Conservation (phyloP, 2,888 invertebrate species). For the Quadriops clusia region DNA sequence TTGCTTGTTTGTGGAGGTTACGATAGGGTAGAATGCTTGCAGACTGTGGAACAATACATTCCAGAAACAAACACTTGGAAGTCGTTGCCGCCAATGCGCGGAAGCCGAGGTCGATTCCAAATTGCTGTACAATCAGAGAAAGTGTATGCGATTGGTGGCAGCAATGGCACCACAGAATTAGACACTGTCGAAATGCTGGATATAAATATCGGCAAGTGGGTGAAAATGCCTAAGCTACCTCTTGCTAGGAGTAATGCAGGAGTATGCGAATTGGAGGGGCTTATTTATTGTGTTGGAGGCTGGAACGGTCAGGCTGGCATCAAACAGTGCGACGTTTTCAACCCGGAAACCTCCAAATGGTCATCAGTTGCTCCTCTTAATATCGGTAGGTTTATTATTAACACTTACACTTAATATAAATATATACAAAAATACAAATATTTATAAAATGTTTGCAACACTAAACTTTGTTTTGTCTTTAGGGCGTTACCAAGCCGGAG, state of each 20-base stretch:
- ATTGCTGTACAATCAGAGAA: conserved; percentile 54
- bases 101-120: conserved; percentile 67
- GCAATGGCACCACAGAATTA: conserved; percentile 72
- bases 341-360: conserved; percentile 53
- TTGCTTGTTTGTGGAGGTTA: conserved; percentile 77
- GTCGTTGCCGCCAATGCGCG: conserved; percentile 55
- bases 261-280: conserved; percentile 50
- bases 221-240: conserved; percentile 41
- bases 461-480: conserved; percentile 14
- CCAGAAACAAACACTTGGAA: conserved; percentile 59
- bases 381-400: conserved; percentile 42
- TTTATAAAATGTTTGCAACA: no score
- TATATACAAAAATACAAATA: conserved; percentile 2
- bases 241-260: conserved; percentile 59
- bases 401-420: no score
- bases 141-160: conserved; percentile 72
- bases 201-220: conserved; percentile 36
- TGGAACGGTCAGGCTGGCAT: conserved; percentile 61
- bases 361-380: conserved; percentile 53
- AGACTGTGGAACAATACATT: conserved; percentile 62
- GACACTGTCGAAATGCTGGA: conserved; percentile 56
- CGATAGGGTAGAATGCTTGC: conserved; percentile 73
- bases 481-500: conserved; percentile 72
- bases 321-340: conserved; percentile 61
- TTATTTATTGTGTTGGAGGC: conserved; percentile 68